Conservation (phyloP, 1,140 invertebrate species). For the Trachymyrmex septentrionalis region DNA sequence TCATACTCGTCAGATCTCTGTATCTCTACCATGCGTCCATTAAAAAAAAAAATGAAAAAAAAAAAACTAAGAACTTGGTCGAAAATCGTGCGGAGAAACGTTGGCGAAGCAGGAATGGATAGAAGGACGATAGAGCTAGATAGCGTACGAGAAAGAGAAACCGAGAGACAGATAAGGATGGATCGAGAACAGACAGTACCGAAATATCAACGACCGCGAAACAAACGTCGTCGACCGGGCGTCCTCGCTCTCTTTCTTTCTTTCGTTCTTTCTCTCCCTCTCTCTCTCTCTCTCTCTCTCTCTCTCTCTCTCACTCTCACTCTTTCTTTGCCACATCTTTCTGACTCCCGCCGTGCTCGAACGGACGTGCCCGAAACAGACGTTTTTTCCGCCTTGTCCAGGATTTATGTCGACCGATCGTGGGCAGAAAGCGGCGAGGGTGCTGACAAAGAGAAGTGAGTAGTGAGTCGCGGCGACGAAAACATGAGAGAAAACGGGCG, state of each 20-base stretch:
- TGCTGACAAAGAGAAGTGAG: constrained; percentile 44
- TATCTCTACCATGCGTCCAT: not conserved
- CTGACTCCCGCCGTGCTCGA: constrained; percentile 42
- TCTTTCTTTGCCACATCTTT: not conserved
- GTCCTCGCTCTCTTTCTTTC: constrained; percentile 66
- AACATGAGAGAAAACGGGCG: constrained; percentile 33
- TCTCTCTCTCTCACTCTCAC: constrained; percentile 49
- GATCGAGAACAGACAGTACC: constrained; percentile 61
- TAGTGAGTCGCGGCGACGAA: constrained; percentile 25
- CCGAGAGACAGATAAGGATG: constrained; percentile 18
- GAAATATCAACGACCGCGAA: constrained; percentile 79
- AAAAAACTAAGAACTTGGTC: constrained; percentile 8
- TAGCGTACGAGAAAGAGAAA: constrained; percentile 12
- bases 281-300: too few relatives aligned
- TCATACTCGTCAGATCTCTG: not conserved
- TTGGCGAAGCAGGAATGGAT: constrained; percentile 27
- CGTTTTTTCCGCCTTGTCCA: constrained; percentile 28
- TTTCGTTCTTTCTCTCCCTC: not conserved
- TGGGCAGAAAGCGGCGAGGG: constrained; percentile 27
- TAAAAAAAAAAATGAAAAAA: constrained; percentile 1
- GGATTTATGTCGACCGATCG: constrained; percentile 67
- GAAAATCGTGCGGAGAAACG: constrained; percentile 28
- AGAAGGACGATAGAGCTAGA: constrained; percentile 50
- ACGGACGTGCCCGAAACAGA: constrained; percentile 57
- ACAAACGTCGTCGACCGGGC: constrained; percentile 74